Evolutionary conservation across 2,113 vertebrate species (phyloP), one percentile per base, ranked within the genome.

Genomic region (Syrrhaptes paradoxus): DNA sequence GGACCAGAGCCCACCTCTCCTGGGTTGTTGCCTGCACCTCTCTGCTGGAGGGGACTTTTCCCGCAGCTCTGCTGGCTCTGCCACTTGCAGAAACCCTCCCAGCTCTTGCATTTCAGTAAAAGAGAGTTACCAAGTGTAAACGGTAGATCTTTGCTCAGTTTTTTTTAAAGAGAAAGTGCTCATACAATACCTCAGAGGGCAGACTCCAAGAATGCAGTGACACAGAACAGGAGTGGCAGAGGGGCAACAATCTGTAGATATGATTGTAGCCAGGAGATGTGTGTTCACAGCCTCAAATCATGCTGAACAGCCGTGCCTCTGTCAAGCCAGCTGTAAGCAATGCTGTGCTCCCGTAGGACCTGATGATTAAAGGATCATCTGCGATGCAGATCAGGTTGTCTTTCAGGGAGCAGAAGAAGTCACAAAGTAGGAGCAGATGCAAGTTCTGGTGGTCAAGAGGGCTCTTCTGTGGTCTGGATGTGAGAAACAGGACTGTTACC

Each of bases 331-430:
- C 57, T 83, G 48, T 67, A 59, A 89, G 36, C n/a, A 71, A 43
- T 49, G 48, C 28, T 80, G 25, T 67, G 55, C 32, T 88, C 43
- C 34, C 51, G 41, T 34, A 80, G 43, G 32, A 84, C 26, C 12
- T 59, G 43, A 84, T 52, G 73, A 94, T 76, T 93, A 85, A 85
- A 76, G 58, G 26, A 57, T 81, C 29, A 72, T 75, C 84, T 93
- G 86, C 89, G 92, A 81, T 81, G 89, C 65, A 92, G 34, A 86
- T 90, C 16, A 92, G n/a, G 66, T 89, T 80, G 61, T 21, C 57
- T 95, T 89, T 89, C 52, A 85, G 75, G 43, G 51, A 90, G 41
- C 15, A 45, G 43, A n/a, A 68, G 8, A n/a, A 68, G 8, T 46
- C 25, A 76, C 48, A 67, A 79, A 80, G n/a, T 46, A 71, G 43